Percentiles rank a stretch among this genome's conserved stretches.
Conservation (phyloP, 1,140 invertebrate species). For the Dendrolimus kikuchii region DNA sequence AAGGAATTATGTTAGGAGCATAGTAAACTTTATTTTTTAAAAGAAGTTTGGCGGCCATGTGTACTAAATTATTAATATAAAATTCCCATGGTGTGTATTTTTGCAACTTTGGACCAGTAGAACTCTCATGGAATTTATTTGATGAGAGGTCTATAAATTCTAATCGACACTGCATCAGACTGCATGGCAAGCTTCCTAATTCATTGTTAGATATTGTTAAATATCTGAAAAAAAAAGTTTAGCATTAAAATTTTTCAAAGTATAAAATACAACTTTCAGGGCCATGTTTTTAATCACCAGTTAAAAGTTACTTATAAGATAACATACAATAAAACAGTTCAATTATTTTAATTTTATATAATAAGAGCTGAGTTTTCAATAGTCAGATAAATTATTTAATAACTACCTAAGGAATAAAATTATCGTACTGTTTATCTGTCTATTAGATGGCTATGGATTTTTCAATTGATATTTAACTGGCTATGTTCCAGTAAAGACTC, state of each 20-base stretch:
- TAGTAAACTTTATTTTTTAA: constrained; percentile 68
- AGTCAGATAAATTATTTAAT: too few species aligned
- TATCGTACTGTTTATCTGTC: too few species aligned
- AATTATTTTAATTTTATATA: too few species aligned
- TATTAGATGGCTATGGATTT: too few species aligned
- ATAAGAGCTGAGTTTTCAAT: too few species aligned
- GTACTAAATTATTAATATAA: constrained; percentile 45
- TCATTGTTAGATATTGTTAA: constrained; percentile 71
- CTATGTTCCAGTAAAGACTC: too few species aligned
- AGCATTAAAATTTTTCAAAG: not conserved
- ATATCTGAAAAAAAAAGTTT: constrained; percentile 46
- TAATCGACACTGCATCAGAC: constrained; percentile 70
- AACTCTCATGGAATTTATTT: constrained; percentile 64
- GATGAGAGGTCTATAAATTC: constrained; percentile 72
- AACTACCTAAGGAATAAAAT: too few species aligned
- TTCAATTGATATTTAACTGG: too few species aligned
- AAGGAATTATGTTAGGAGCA: constrained; percentile 73
- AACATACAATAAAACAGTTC: too few species aligned
- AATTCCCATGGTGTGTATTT: constrained; percentile 60
- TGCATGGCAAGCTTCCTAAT: constrained; percentile 71
- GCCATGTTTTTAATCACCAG: too few species aligned
- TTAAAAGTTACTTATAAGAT: too few species aligned
- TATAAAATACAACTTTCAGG: too few species aligned
- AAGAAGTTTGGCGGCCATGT: constrained; percentile 44
- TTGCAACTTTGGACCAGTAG: constrained; percentile 30